Evolutionary conservation across 1,140 invertebrate genomes (phyloP), one percentile per base, ranked within the genome.

Genomic region (Cotesia glomerata): DNA sequence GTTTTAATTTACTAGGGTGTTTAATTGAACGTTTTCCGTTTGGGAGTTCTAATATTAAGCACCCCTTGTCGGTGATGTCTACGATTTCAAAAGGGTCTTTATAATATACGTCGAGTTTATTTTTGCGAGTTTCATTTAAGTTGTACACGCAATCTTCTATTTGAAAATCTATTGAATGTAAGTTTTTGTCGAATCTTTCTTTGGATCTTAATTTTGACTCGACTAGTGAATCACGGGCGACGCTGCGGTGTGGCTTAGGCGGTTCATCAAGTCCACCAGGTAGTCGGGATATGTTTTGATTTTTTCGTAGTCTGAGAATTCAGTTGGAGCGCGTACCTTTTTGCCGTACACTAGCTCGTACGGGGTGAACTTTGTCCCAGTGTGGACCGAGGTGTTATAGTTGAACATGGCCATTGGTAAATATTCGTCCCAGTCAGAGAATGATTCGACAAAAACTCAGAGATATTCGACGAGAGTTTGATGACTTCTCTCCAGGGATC

Each of bases 321-420:
- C n/a, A 0, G 35, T 39, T 16, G 67, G 56, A 5, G 45, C 16
- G 26, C 54, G 52, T 13, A 54, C 34, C 1, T 5, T 5, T 45
- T 45, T 58, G 5, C 67, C 67, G 35, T 59, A 69, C 2, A 69
- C 5, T 34, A 61, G 26, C 61, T 70, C 36, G 61, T 34, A 69
- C 4, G 52, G 67, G 18, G 67, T 54, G n/a, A 69, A 59, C 0
- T 69, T 69, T 0, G 56, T 69, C 5, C 34, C 54, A 7, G 13
- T 51, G 39, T 70, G 67, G 14, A 69, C 67, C 1, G 56, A 36
- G 18, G 34, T 59, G 8, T 69, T 69, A 9, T 69, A 69, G n/a
- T 5, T 36, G 11, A 69, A 58, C 52, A 69, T 69, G 11, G 67
- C 67, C 13, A 59, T 35, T 16, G 67, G 67, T 5, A 69, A n/a